Evolutionary conservation across 2,888 invertebrate genomes (phyloP), one percentile per base, ranked within the genome.

Genomic region (Drosophila sordidula): DNA sequence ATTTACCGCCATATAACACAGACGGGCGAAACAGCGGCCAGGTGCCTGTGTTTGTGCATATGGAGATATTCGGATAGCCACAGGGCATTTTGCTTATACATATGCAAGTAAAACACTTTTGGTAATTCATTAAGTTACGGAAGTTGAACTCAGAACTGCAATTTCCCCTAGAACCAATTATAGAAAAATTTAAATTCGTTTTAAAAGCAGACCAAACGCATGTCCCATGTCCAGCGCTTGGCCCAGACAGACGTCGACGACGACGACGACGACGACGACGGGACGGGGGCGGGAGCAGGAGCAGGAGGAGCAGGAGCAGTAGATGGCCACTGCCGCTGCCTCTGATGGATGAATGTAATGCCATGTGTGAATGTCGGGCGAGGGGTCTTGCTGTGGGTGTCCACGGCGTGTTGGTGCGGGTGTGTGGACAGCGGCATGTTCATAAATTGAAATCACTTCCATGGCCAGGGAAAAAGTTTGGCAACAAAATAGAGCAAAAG

Each of bases 91-190:
- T 29, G 56, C 56, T 66, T 73, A 49, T 54, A 54, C 54, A 54
- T 70, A 67, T 67, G 64, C 51, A 77, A 88, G 89, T 84, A 80
- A 87, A 90, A 90, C 89, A 90, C 91, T 91, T 91, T 91, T 89
- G 89, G 90, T 91, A 91, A 92, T 92, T 92, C 92, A 92, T 92
- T 92, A 92, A 92, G 90, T 90, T 90, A 91, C 92, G 92, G 92
- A 92, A 92, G 92, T 92, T 92, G 91, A 92, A 92, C 91, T 92
- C 91, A 91, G 91, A 91, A 92, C 92, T 91, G 92, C 91, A 92
- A 92, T 92, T 92, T 92, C 92, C 92, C 91, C 90, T 90, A 91
- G 91, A 92, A 92, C 90, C 91, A 91, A 90, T 90, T 90, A 90
- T 84, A 90, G 90, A 90, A 90, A 90, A 90, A 86, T 90, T 90